Evolutionary conservation across 64 coral and sea anemone genomes (phyloP).

Genomic region (Anthopleura sola): DNA sequence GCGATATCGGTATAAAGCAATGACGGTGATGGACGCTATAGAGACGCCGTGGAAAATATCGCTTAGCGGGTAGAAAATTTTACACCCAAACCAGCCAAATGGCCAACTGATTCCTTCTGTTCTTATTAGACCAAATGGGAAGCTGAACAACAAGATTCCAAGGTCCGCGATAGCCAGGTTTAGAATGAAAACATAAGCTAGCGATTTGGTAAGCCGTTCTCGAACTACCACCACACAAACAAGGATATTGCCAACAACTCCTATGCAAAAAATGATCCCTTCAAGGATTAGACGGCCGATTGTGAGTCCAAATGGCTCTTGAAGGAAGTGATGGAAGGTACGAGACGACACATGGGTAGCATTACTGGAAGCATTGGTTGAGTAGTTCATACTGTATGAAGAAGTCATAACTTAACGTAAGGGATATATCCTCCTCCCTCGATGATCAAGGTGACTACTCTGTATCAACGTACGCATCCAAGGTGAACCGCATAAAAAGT

Average conservation of each 20-base stretch:
- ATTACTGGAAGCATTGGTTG: not conserved
- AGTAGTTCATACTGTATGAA: slow-evolving; percentile 7
- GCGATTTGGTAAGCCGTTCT: slow-evolving; percentile 55
- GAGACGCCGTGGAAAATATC: slow-evolving; percentile 86
- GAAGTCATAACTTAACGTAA: not conserved
- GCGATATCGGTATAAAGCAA: slow-evolving; percentile 68
- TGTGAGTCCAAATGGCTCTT: slow-evolving; percentile 54
- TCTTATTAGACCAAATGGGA: slow-evolving; percentile 74
- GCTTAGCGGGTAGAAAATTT: slow-evolving; percentile 75
- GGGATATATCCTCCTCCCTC: not conserved
- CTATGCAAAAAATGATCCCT: slow-evolving; percentile 58
- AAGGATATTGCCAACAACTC: slow-evolving; percentile 64
- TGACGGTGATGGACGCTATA: slow-evolving; percentile 73
- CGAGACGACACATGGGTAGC: not conserved
- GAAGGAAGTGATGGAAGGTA: slow-evolving; percentile 24
- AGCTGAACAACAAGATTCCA: slow-evolving; percentile 61
- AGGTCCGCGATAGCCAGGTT: slow-evolving; percentile 77
- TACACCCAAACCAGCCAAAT: slow-evolving; percentile 77
- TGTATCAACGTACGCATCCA: no score
- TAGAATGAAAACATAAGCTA: slow-evolving; percentile 69
- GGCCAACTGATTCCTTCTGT: slow-evolving; percentile 77
- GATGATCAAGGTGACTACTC: not conserved
- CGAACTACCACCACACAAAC: slow-evolving; percentile 73
- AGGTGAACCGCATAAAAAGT: no score
- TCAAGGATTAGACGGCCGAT: slow-evolving; percentile 48